Evolutionary conservation across 2,888 invertebrate genomes (phyloP).

Genomic region (Oxystoma pomonae): DNA sequence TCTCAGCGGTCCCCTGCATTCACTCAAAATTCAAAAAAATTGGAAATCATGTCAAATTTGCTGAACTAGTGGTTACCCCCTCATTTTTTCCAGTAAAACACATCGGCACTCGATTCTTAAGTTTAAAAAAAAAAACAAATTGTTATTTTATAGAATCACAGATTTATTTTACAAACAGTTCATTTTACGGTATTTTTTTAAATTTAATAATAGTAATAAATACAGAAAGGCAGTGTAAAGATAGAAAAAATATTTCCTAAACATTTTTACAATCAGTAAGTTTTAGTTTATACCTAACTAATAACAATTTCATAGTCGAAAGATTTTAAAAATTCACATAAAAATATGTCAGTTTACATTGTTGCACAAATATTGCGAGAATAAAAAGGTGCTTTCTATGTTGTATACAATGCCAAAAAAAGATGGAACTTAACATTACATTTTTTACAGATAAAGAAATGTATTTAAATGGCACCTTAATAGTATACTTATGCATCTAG

Average conservation of each 20-base stretch:
- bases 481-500: too few relatives aligned
- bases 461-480: too few relatives aligned
- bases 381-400: slow-evolving; percentile 8
- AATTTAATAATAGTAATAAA: slow-evolving; percentile 39
- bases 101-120: too few relatives aligned
- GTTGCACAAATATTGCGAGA: slow-evolving; percentile 14
- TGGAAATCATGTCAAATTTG: too few relatives aligned
- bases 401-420: too few relatives aligned
- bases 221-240: slow-evolving; percentile 37
- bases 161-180: slow-evolving; percentile 48
- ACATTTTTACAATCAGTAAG: not conserved
- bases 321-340: not conserved
- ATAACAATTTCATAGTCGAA: not conserved
- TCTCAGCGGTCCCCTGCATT: too few relatives aligned
- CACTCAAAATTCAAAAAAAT: too few relatives aligned
- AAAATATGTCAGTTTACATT: not conserved
- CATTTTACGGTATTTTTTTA: slow-evolving; percentile 17
- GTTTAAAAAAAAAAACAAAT: not conserved
- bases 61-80: too few relatives aligned
- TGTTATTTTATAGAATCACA: slow-evolving; percentile 40
- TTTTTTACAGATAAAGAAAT: too few relatives aligned
- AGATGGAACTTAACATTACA: too few relatives aligned
- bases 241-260: slow-evolving; percentile 3
- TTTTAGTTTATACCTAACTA: not conserved
- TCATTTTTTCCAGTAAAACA: too few relatives aligned